Percentiles rank a stretch among this genome's conserved stretches.
Evolutionary conservation across 2,113 vertebrate species (phyloP).

Genomic region (Heterotilapia buettikoferi): DNA sequence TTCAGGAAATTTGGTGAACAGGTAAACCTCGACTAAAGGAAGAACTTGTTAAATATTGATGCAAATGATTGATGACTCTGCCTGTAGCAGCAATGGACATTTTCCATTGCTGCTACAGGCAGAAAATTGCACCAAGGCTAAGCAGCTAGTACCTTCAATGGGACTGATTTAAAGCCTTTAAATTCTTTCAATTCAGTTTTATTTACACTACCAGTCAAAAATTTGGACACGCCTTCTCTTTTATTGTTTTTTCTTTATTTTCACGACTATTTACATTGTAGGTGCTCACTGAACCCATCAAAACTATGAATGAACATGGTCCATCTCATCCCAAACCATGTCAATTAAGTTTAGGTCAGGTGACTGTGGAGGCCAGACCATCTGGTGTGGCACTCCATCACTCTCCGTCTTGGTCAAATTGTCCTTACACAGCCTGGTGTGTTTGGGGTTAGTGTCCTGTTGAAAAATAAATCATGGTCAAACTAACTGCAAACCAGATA

Average conservation of each 20-base stretch:
- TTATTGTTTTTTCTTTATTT: neutral
- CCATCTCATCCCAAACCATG: neutral
- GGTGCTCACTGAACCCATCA: neutral
- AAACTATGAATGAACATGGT: neutral
- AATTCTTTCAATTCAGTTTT: neutral
- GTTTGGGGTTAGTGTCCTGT: neutral
- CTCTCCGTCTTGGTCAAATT: neutral
- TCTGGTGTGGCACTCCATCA: neutral
- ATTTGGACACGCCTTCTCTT: neutral
- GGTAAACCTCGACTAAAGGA: neutral
- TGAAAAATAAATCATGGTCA: neutral
- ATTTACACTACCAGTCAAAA: neutral
- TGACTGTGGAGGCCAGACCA: neutral
- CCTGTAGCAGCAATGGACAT: neutral
- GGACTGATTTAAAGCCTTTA: neutral
- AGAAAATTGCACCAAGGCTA: neutral
- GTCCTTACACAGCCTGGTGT: neutral
- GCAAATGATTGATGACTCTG: neutral
- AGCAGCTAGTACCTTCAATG: neutral
- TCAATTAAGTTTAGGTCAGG: neutral
- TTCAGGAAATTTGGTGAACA: neutral
- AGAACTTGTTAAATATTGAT: neutral
- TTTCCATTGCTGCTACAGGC: neutral
- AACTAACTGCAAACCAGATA: neutral
- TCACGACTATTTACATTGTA: neutral